These are phyloP conservation scores for Nemapogon koenigi DNA, from an alignment of 2,888 invertebrate species.

Conservation along the genomic window DNA sequence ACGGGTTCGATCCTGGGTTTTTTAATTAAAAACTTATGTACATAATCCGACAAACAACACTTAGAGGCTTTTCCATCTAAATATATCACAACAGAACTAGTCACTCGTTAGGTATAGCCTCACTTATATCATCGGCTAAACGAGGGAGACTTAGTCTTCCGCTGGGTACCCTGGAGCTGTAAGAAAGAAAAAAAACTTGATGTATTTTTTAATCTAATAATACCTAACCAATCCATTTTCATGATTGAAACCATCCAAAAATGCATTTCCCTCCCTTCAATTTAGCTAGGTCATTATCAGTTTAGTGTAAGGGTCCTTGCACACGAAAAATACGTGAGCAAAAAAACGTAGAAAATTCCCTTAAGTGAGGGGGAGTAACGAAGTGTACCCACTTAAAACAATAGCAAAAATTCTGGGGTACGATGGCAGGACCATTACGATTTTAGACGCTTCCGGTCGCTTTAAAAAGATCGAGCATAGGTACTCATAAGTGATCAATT, in stretches of 20 bases:
- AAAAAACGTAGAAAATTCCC: slow-evolving; percentile 46
- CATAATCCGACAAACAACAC: no score
- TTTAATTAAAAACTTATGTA: no score
- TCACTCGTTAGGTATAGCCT: no score
- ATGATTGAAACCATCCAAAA: slow-evolving; percentile 41
- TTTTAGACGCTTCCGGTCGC: slow-evolving; percentile 40
- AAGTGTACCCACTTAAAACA: slow-evolving; percentile 62
- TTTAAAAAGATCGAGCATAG: slow-evolving; percentile 38
- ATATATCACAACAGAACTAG: no score
- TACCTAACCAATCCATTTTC: slow-evolving; percentile 33
- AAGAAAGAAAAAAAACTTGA: no score
- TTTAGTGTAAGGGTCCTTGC: slow-evolving; percentile 47
- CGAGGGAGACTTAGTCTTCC: no score
- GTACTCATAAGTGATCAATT: slow-evolving; percentile 58
- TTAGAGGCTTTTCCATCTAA: no score
- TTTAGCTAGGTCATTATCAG: slow-evolving; percentile 50
- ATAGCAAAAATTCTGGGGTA: slow-evolving; percentile 54
- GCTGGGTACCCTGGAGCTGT: no score
- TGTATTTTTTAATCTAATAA: no score
- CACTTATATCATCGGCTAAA: no score
- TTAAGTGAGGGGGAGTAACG: slow-evolving; percentile 55
- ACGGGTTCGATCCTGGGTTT: no score
- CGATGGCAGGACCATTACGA: slow-evolving; percentile 24
- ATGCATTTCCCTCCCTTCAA: slow-evolving; percentile 25
- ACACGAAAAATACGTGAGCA: slow-evolving; percentile 35